These are phyloP conservation scores for Sarcophaga bullata DNA, from an alignment of 1,140 invertebrate genomes.

Conservation along the genomic window DNA sequence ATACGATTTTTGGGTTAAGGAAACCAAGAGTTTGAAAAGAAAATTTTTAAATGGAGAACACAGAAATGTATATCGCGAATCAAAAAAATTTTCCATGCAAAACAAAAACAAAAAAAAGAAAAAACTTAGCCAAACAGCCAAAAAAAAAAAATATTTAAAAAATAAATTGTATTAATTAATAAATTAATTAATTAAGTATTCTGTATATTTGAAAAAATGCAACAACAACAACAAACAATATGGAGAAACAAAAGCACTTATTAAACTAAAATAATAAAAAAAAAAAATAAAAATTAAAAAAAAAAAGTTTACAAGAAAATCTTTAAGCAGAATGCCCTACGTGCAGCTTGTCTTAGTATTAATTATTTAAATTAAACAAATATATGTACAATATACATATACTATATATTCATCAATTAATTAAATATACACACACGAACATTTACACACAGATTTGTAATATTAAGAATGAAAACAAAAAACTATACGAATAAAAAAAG, in stretches of 20 bases:
- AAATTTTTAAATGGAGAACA: neutral
- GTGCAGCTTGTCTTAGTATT: neutral
- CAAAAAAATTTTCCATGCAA: neutral
- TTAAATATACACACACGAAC: neutral
- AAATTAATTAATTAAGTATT: neutral
- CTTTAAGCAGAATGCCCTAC: neutral
- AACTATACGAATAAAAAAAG: neutral
- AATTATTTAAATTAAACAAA: neutral
- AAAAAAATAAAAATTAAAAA: too few species aligned
- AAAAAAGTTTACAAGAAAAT: too few species aligned
- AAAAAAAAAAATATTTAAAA: neutral
- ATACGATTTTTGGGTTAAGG: slow-evolving; percentile 71
- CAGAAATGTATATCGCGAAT: neutral
- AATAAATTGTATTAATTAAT: too few species aligned
- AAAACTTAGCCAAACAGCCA: neutral
- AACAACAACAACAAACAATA: neutral
- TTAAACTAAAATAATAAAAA: neutral
- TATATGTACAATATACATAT: neutral
- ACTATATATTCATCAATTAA: too few species aligned
- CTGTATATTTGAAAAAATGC: neutral
- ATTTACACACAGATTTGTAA: slow-evolving; percentile 13
- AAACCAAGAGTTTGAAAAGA: neutral
- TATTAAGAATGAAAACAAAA: neutral
- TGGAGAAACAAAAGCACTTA: slow-evolving; percentile 16
- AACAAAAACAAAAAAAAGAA: too few species aligned